A percentile compares a stretch with the other conserved stretches of the same genome.
phyloP scores from a whole-genome alignment of 2,113 vertebrate species.

The Myodes glareolus region DNA sequence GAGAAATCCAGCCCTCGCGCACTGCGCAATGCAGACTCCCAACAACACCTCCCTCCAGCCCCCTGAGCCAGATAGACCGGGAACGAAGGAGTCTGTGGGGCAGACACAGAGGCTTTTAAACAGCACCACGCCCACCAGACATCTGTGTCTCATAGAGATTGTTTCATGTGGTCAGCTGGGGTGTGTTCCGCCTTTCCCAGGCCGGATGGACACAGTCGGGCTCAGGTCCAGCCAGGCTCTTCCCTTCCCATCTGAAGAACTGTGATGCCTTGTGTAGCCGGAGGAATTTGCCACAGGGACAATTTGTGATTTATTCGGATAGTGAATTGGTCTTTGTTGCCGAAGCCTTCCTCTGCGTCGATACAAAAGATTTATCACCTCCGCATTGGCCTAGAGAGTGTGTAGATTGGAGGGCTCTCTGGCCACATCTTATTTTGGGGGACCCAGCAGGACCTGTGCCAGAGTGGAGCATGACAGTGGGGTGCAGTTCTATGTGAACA shows the following conservation, averaged over 20 bases:
- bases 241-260: neutral
- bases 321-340: slow-evolving; percentile 60
- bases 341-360: slow-evolving; percentile 37
- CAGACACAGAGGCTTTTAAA: neutral
- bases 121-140: neutral
- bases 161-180: slow-evolving; percentile 23
- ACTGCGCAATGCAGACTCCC: neutral
- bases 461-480: neutral
- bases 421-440: neutral
- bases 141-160: slow-evolving; percentile 35
- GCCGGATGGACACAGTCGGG: neutral
- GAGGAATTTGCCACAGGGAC: slow-evolving; percentile 40
- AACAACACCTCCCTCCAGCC: neutral
- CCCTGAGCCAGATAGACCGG: neutral
- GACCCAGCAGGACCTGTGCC: neutral
- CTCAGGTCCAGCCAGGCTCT: neutral
- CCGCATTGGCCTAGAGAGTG: neutral
- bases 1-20: neutral
- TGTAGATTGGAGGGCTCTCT: neutral
- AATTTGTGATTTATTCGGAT: slow-evolving; percentile 67
- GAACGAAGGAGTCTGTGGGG: neutral
- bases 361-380: slow-evolving; percentile 49
- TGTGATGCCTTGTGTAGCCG: slow-evolving; percentile 19
- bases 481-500: neutral
- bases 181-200: neutral